Percentiles rank a stretch among this genome's conserved stretches.
Conservation (phyloP, 2,797 vertebrate genomes). For the Platalea minor region DNA sequence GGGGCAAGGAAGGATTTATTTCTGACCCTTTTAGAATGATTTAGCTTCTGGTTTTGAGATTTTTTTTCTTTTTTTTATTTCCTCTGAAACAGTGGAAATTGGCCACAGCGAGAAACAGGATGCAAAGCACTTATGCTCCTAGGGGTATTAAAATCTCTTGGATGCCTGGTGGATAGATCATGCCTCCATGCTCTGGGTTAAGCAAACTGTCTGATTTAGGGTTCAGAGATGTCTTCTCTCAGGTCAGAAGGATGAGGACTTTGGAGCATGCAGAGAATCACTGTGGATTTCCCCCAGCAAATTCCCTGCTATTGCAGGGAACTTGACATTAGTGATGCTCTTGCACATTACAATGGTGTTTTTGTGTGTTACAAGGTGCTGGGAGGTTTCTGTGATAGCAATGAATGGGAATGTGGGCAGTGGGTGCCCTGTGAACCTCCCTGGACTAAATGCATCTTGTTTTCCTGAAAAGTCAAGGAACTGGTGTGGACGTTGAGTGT, state of each 20-base stretch:
- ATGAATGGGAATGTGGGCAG: rapidly evolving
- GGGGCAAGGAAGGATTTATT: not conserved
- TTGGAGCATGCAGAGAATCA: not conserved
- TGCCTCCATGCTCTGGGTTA: not conserved
- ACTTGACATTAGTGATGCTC: not conserved
- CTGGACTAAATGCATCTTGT: not conserved
- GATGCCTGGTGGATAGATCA: slow-evolving; percentile 31
- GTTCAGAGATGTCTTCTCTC: not conserved
- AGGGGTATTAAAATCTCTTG: not conserved
- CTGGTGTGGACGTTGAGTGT: not conserved
- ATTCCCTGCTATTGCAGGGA: not conserved
- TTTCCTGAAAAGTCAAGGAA: not conserved
- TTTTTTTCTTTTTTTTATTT: not conserved
- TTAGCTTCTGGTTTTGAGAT: not conserved
- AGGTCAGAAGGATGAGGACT: not conserved
- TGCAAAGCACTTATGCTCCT: slow-evolving; percentile 11
- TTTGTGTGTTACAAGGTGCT: not conserved
- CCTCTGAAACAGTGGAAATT: not conserved
- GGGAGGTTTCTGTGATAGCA: not conserved
- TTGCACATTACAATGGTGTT: not conserved
- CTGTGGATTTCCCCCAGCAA: not conserved
- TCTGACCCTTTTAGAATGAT: not conserved
- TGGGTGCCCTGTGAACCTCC: not conserved
- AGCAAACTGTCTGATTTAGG: not conserved
- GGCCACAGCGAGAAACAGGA: not conserved